Percentiles rank a stretch among this genome's conserved stretches.
These are phyloP conservation scores for Phoeniculus purpureus DNA, from an alignment of 2,797 vertebrate genomes.

Conservation along the genomic window DNA sequence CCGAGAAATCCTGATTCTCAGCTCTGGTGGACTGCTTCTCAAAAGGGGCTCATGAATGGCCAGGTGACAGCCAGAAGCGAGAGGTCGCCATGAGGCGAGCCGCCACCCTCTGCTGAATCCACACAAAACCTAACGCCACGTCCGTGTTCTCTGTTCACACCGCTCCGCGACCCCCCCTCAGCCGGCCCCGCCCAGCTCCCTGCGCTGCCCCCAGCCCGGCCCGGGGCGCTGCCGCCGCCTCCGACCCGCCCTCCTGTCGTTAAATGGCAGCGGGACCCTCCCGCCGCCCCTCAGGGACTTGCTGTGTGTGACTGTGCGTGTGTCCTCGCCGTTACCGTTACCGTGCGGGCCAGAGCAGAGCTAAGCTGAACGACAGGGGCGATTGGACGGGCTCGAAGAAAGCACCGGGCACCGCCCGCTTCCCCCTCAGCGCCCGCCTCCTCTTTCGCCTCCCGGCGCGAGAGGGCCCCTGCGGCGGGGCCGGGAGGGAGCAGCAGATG, in stretches of 20 bases:
- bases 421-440: background rate
- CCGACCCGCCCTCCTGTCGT: background rate
- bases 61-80: no score
- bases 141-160: no score
- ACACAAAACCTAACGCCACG: no score
- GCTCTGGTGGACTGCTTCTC: fast-evolving
- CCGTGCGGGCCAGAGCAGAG: background rate
- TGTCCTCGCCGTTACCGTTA: background rate
- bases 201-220: background rate
- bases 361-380: no score
- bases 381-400: no score
- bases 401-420: background rate
- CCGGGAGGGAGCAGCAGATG: background rate
- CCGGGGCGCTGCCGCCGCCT: no score
- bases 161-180: no score
- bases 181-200: background rate
- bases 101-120: background rate
- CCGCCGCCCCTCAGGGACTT: no score
- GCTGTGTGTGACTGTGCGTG: no score
- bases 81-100: background rate
- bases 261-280: no score
- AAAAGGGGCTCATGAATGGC: no score
- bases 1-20: fast-evolving
- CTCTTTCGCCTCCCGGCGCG: background rate
- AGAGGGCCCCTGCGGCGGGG: background rate